Conservation (phyloP, 2,888 invertebrate species). For the Euzetes globulus region DNA sequence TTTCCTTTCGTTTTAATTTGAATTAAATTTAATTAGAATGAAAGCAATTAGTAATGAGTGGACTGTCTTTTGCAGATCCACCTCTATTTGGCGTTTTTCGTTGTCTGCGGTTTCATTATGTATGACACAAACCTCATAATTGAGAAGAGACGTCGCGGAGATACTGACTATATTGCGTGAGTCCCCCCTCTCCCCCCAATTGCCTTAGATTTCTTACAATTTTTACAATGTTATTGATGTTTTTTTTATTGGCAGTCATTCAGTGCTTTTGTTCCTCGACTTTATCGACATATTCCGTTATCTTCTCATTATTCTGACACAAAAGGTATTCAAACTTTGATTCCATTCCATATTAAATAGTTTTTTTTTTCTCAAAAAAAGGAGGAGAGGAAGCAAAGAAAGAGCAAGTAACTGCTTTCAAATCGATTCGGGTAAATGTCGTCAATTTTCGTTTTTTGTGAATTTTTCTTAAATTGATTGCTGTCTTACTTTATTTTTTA, state of each 20-base stretch:
- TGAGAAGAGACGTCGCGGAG: constrained; percentile 81
- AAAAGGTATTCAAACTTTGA: constrained; percentile 46
- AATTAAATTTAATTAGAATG: too few relatives aligned
- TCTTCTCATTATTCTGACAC: constrained; percentile 76
- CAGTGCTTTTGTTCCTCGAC: constrained; percentile 88
- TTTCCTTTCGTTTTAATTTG: background rate
- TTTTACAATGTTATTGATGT: too few relatives aligned
- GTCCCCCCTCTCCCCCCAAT: background rate
- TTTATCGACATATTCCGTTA: constrained; percentile 88
- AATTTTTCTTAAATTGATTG: background rate
- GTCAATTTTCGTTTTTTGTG: too few relatives aligned
- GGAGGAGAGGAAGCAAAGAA: constrained; percentile 17
- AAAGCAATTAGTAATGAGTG: too few relatives aligned
- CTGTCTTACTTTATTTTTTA: background rate
- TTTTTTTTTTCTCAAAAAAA: background rate
- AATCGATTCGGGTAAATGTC: too few relatives aligned
- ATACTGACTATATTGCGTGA: constrained; percentile 70
- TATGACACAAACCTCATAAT: constrained; percentile 96
- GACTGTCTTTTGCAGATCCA: constrained; percentile 53
- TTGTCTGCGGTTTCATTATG: constrained; percentile 90
- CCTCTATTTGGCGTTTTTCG: constrained; percentile 74
- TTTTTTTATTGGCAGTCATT: constrained; percentile 54
- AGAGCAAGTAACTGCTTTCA: background rate
- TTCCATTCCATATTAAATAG: background rate
- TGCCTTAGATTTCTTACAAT: too few relatives aligned